Base-by-base conservation (phyloP, 1,140 invertebrate genomes). In the Psix sp. region DNA sequence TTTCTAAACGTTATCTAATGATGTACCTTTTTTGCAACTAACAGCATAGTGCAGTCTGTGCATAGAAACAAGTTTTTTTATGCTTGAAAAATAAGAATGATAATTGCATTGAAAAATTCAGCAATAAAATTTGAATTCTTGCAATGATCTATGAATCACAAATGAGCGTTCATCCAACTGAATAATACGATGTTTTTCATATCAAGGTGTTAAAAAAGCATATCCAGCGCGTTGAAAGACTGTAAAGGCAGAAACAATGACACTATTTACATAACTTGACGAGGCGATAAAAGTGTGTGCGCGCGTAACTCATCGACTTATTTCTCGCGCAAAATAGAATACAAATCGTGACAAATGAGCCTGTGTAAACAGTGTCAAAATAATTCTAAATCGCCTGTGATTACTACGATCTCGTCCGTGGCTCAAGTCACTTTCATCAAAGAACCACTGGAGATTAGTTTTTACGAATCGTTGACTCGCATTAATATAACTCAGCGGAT, bases 401-500 rank as follows among this genome's bases (percentile, higher is more conserved):
- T 75, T 60, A 54, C 72, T 59, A 62, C 49, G 72, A 74, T 74
- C 65, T 68, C 60, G 65, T 74, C 59, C 59, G 36, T 68, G 54
- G 65, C 59, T 74, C 73, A 65, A 75, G 73, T 75, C 59, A 70
- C 65, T 66, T 66, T 70, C 65, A 60, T 75, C 65, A 71, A 71
- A 66, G 66, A 66, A 67, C 54, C 62, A 76, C 60, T 71, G 65
- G 66, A 76, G 73, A 71, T 76, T 76, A 76, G 66, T 62, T 76
- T 76, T 76, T 65, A 76, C 73, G 73, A 76, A 76, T 76, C 73
- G 73, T 71, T 71, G 73, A 76, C 66, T 76, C 62, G 73, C 73
- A 76, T 76, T 76, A 76, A 76, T 76, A 71, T 67, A 76, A 76
- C 62, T 65, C 46, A 46, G 59, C 14, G 54, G 45, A 71, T 71